phyloP scores from a whole-genome alignment of 1,140 invertebrate genomes.

The Dreissena polymorpha region DNA sequence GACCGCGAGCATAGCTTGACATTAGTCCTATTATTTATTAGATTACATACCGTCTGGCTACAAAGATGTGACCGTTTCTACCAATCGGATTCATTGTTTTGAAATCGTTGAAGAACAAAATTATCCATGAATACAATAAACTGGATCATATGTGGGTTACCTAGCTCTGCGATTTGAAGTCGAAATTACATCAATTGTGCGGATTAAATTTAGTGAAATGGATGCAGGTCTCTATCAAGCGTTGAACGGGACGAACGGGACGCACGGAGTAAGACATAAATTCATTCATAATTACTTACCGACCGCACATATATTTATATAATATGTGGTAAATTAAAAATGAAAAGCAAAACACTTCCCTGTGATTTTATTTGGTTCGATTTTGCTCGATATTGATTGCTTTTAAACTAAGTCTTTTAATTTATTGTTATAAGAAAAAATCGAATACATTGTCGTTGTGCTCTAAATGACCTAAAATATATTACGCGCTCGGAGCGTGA shows the following conservation, averaged over 20 bases:
- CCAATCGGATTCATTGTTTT: conserved; percentile 40
- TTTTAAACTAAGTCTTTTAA: background rate
- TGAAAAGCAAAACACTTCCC: background rate
- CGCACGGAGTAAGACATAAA: conserved; percentile 22
- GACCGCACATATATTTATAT: background rate
- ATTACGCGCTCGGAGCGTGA: no score
- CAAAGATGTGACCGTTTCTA: conserved; percentile 4
- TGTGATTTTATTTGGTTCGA: background rate
- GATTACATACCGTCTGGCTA: no score
- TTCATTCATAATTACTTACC: background rate
- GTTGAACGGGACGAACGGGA: conserved; percentile 18
- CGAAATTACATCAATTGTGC: no score
- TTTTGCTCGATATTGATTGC: background rate
- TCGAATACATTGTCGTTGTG: background rate
- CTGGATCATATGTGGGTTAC: no score
- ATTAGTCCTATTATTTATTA: no score
- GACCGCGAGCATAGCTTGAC: no score
- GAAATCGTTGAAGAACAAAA: conserved; percentile 24
- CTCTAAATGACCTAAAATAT: background rate
- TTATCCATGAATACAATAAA: no score
- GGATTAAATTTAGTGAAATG: conserved; percentile 5
- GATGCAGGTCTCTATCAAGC: conserved; percentile 48
- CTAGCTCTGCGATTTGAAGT: no score
- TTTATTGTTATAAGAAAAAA: background rate
- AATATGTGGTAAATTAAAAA: conserved; percentile 7